Percentiles rank a stretch among this genome's conserved stretches.
phyloP scores from a whole-genome alignment of 2,797 vertebrate species.

The Acanthis flammea region DNA sequence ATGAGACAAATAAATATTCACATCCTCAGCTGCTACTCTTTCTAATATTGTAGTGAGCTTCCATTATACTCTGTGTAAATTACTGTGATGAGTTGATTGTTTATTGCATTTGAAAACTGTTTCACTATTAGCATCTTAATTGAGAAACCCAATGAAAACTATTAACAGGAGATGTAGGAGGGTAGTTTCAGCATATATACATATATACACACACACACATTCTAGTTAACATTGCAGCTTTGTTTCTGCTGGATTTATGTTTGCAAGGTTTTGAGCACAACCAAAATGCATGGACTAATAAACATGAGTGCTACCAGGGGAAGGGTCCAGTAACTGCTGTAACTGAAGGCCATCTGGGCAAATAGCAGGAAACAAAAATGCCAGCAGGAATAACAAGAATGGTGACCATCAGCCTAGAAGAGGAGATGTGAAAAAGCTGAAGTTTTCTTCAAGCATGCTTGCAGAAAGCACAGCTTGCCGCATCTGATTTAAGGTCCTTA shows the following conservation, averaged over 20 bases:
- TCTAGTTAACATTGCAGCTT: not conserved
- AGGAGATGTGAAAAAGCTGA: not conserved
- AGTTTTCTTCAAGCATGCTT: not conserved
- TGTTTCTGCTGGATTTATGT: not conserved
- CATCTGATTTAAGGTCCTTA: not conserved
- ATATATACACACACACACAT: not conserved
- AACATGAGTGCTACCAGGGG: not conserved
- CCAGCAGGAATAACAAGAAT: not conserved
- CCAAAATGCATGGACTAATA: not conserved
- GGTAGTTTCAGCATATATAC: not conserved
- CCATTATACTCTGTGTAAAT: not conserved
- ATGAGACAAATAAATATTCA: not conserved
- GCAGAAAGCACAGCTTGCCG: not conserved
- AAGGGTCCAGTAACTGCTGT: not conserved
- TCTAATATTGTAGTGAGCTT: not conserved
- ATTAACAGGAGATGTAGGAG: not conserved
- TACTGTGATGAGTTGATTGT: not conserved
- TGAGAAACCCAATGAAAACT: not conserved
- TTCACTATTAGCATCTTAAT: not conserved
- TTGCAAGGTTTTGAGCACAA: not conserved
- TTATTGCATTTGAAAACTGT: not conserved
- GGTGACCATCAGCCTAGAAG: not conserved
- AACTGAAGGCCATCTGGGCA: not conserved
- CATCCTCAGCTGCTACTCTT: not conserved
- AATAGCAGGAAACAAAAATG: not conserved